Percentiles rank a stretch among this genome's conserved stretches.
These are phyloP conservation scores for Acanthis flammea DNA, from an alignment of 2,797 vertebrate species.

Conservation along the genomic window DNA sequence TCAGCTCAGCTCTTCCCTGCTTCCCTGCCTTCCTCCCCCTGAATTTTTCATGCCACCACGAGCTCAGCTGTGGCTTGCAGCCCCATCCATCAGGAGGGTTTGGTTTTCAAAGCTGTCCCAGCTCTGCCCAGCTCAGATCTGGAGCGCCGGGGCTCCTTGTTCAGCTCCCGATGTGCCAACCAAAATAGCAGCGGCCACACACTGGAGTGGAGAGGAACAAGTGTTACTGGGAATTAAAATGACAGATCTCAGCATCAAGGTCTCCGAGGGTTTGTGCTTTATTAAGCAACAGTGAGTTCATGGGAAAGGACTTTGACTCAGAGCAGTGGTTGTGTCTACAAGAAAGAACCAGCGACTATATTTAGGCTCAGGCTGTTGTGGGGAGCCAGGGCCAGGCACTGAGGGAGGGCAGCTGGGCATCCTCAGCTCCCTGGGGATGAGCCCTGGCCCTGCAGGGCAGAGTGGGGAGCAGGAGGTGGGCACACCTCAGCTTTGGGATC, in stretches of 20 bases:
- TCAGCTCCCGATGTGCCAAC: not conserved
- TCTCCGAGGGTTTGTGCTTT: constrained; percentile 48
- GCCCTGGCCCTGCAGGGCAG: not conserved
- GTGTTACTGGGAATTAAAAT: constrained; percentile 25
- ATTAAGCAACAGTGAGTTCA: constrained; percentile 62
- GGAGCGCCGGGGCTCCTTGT: not conserved
- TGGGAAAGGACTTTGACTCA: constrained; percentile 49
- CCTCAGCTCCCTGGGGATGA: not conserved
- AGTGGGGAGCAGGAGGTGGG: not conserved
- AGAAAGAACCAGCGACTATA: not conserved
- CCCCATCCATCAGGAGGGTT: not conserved
- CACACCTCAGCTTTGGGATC: fast-evolving
- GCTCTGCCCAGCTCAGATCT: not conserved
- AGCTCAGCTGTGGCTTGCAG: not conserved
- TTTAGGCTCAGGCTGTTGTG: constrained; percentile 10
- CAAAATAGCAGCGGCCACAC: constrained; percentile 4
- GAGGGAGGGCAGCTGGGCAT: not conserved
- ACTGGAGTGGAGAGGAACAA: not conserved
- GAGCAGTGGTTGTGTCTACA: not conserved
- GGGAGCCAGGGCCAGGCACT: not conserved
- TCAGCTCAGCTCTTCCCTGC: not conserved
- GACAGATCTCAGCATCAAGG: constrained; percentile 26
- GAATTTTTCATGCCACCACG: not conserved
- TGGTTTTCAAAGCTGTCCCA: not conserved
- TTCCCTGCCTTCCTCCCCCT: not conserved